Evolutionary conservation across 2,888 invertebrate species (phyloP).

Genomic region (Hoplodrina ambigua): DNA sequence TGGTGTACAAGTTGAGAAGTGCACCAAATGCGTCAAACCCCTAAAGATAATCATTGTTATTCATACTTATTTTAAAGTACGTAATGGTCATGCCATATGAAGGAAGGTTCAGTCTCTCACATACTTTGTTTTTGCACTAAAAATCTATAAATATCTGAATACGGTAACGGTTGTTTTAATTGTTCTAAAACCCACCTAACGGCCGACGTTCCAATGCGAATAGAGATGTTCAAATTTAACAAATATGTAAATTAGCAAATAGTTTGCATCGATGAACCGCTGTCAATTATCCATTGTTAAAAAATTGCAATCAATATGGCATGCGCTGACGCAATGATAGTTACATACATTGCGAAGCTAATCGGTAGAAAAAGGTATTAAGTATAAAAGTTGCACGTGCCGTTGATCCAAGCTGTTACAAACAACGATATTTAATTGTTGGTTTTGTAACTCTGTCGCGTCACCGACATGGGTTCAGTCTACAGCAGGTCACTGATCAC

Average conservation of each 20-base stretch:
- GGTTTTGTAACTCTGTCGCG: constrained; percentile 10
- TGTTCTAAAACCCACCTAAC: constrained; percentile 12
- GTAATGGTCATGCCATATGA: not conserved
- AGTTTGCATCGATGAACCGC: constrained; percentile 9
- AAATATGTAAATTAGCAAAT: constrained; percentile 38
- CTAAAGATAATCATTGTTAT: constrained; percentile 4
- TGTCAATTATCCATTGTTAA: constrained; percentile 50
- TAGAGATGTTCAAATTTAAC: constrained; percentile 16
- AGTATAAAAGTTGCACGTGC: constrained; percentile 48
- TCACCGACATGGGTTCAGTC: not conserved
- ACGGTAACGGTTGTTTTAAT: constrained; percentile 6
- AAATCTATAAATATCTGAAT: not conserved
- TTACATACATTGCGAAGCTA: constrained; percentile 45
- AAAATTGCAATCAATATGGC: constrained; percentile 35
- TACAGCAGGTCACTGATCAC: no score
- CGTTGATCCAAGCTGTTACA: constrained; percentile 4
- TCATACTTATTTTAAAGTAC: not conserved
- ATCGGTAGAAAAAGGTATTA: constrained; percentile 40
- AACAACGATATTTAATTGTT: constrained; percentile 26
- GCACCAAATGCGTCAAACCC: no score
- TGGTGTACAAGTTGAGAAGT: no score
- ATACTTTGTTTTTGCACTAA: not conserved
- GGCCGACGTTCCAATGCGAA: constrained; percentile 4
- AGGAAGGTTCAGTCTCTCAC: not conserved
- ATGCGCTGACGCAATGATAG: constrained; percentile 32